phyloP scores from a whole-genome alignment of 1,140 invertebrate genomes.

The Brachionus plicatilis region DNA sequence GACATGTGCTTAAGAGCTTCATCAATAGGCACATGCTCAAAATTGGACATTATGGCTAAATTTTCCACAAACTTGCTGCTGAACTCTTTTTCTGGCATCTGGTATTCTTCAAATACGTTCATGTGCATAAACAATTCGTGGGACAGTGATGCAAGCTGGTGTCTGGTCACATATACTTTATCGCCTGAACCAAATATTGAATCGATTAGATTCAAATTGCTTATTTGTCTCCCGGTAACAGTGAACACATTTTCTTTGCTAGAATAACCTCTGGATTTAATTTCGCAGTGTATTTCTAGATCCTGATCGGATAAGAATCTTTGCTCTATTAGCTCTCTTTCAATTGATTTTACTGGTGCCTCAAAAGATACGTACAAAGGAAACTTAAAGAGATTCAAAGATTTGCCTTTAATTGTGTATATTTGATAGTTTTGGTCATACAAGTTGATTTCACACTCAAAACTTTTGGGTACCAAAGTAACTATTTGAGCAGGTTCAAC shows the following conservation, averaged over 20 bases:
- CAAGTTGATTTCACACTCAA: not conserved
- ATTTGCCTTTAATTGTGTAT: not conserved
- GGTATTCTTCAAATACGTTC: not conserved
- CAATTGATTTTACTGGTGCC: not conserved
- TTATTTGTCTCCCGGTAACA: not conserved
- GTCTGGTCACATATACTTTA: not conserved
- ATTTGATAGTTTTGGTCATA: not conserved
- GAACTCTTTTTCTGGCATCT: not conserved
- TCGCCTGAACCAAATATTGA: not conserved
- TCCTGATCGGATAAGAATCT: not conserved
- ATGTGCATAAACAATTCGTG: not conserved
- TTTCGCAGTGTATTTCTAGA: not conserved
- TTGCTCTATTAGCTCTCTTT: not conserved
- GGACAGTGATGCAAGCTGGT: not conserved
- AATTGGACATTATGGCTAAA: not conserved
- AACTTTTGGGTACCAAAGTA: not conserved
- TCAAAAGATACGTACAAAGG: not conserved
- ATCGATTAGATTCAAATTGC: not conserved
- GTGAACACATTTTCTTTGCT: not conserved
- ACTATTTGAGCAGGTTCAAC: not conserved
- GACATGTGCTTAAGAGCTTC: not conserved
- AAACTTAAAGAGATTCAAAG: not conserved
- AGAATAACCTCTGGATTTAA: not conserved
- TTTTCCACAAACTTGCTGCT: not conserved
- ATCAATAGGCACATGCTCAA: not conserved